These are phyloP conservation scores for Eucera pruinosa DNA, from an alignment of 2,888 invertebrate species.

Conservation along the genomic window DNA sequence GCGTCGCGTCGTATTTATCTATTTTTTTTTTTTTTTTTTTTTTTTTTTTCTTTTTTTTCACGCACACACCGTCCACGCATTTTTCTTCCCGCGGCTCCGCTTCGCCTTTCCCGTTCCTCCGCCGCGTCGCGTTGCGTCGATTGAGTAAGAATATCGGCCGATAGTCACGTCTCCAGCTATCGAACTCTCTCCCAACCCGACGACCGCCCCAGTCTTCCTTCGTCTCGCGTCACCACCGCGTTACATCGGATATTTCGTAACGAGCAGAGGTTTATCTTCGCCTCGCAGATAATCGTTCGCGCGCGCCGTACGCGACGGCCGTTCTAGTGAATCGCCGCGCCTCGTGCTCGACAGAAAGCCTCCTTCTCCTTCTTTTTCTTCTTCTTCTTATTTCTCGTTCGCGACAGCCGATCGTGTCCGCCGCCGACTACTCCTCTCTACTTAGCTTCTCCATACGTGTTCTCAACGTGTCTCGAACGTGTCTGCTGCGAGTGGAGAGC, in stretches of 20 bases:
- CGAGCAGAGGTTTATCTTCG: constrained; percentile 29
- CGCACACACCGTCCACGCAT: not conserved
- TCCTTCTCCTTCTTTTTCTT: not conserved
- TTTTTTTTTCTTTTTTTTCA: too few relatives aligned
- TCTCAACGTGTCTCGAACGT: not conserved
- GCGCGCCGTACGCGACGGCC: not conserved
- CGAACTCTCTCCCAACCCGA: too few relatives aligned
- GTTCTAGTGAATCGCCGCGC: not conserved
- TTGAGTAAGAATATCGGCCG: too few relatives aligned
- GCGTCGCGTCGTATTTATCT: not conserved
- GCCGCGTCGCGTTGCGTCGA: not conserved
- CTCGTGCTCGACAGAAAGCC: constrained; percentile 3
- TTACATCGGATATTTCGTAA: constrained; percentile 27
- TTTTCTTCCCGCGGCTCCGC: not conserved
- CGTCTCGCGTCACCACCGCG: too few relatives aligned
- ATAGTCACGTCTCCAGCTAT: too few relatives aligned
- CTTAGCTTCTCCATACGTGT: too few relatives aligned
- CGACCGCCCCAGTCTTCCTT: too few relatives aligned
- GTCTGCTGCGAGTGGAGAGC: not conserved
- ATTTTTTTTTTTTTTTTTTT: too few relatives aligned
- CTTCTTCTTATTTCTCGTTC: too few relatives aligned
- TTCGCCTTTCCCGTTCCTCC: not conserved
- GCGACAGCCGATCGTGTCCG: not conserved
- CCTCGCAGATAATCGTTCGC: constrained; percentile 29
- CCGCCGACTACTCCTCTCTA: not conserved